Percentiles rank a stretch among this genome's conserved stretches.
These are phyloP conservation scores for Diorhabda elongata DNA, from an alignment of 1,140 invertebrate genomes.

Conservation along the genomic window DNA sequence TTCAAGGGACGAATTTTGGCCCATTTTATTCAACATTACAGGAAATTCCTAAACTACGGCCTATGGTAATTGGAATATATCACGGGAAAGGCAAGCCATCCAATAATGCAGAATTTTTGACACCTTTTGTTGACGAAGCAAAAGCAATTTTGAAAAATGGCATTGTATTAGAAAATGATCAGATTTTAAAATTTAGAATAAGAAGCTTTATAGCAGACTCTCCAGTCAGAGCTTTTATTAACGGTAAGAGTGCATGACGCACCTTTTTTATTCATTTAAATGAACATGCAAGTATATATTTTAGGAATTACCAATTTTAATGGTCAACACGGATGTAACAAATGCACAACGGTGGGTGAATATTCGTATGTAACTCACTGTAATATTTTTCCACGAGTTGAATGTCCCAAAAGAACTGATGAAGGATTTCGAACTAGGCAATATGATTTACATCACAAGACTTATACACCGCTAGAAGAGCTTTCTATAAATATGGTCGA, in stretches of 20 bases:
- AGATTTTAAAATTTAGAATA: slow-evolving; percentile 8
- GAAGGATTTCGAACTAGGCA: slow-evolving; percentile 27
- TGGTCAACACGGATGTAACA: slow-evolving; percentile 28
- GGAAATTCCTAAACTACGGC: background rate
- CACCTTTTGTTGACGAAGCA: slow-evolving; percentile 24
- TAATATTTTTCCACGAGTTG: slow-evolving; percentile 30
- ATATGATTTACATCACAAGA: slow-evolving; percentile 34
- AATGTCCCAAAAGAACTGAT: slow-evolving; percentile 29
- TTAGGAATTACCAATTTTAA: slow-evolving; percentile 32
- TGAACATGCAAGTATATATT: slow-evolving; percentile 11
- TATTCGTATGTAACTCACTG: slow-evolving; percentile 32
- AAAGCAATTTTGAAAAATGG: slow-evolving; percentile 14
- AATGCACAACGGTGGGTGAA: slow-evolving; percentile 32
- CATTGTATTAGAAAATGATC: slow-evolving; percentile 4
- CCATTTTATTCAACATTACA: too few relatives aligned
- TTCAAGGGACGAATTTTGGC: too few relatives aligned
- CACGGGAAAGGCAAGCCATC: slow-evolving; percentile 25
- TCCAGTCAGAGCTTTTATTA: slow-evolving; percentile 28
- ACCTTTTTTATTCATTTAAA: slow-evolving; percentile 4
- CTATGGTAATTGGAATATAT: slow-evolving; percentile 25
- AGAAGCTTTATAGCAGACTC: slow-evolving; percentile 31
- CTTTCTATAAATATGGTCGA: slow-evolving; percentile 33
- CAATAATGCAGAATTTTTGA: slow-evolving; percentile 1
- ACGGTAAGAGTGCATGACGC: slow-evolving; percentile 22
- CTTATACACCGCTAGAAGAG: slow-evolving; percentile 24